Base-by-base conservation (phyloP, 2,113 vertebrate species). In the Paratilapia polleni region DNA sequence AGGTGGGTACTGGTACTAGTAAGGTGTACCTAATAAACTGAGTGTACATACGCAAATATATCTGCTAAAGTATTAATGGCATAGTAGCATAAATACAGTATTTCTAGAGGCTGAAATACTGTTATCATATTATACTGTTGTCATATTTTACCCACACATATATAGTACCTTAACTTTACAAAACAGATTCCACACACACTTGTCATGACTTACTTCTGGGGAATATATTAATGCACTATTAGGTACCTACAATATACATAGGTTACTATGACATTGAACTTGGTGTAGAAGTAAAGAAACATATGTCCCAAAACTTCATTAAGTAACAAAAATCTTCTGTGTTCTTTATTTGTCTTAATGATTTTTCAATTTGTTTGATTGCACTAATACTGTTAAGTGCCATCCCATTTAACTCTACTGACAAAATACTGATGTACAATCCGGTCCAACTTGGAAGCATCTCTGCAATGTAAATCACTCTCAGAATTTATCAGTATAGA, bases 361-460 rank as follows among this genome's bases (percentile, higher is more conserved):
- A 28, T 15, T 54, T 52, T n/a, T 54, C 47, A 54, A 14, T 70
- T 54, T 54, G 26, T 54, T 73, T 54, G 47, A 73, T n/a, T n/a
- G 68, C 26, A 54, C 26, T n/a, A 52, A 52, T 54, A 73, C 26
- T 73, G 19, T 3, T 54, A 73, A 73, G 68, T 34, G 6, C 26
- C 52, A n/a, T 73, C 31, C 19, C 47, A 54, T 54, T 73, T 73
- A 52, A 73, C 47, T 34, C 6, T 54, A 52, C 49, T 73, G 47
- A 73, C 68, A 73, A 73, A 73, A 54, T 52, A 14, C n/a, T 34
- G 47, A 73, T 73, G 68, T 1, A 73, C 28, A 73, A 73, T 73
- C 47, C 31, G 47, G 47, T 73, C 47, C 47, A 73, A 54, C 68
- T 54, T 52, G 26, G 47, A 73, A 9, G 52, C 47, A 54, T 34